phyloP scores from a whole-genome alignment of 2,113 vertebrate genomes.

The Chrysemys picta region DNA sequence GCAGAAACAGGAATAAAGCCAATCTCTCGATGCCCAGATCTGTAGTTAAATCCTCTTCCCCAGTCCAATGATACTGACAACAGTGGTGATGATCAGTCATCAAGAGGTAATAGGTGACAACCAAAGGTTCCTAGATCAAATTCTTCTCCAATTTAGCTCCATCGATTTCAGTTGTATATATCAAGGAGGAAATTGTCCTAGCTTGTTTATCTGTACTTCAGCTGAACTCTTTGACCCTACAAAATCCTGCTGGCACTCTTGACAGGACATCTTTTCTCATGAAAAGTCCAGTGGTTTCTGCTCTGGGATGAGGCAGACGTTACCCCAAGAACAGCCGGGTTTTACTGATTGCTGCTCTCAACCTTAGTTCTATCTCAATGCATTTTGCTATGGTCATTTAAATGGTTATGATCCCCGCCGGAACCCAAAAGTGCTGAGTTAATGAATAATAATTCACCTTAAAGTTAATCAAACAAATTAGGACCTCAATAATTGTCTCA shows the following conservation, averaged over 20 bases:
- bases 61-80: not conserved
- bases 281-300: slow-evolving; percentile 10
- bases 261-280: not conserved
- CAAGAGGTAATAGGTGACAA: not conserved
- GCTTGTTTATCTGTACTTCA: not conserved
- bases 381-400: slow-evolving; percentile 42
- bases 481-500: slow-evolving; percentile 33
- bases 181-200: not conserved
- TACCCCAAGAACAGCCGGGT: slow-evolving; percentile 8
- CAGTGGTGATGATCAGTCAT: rapidly evolving
- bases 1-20: rapidly evolving
- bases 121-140: not conserved
- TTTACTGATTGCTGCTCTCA: slow-evolving; percentile 59
- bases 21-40: not conserved
- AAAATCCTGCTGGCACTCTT: not conserved
- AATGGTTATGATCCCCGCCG: slow-evolving; percentile 23
- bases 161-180: not conserved
- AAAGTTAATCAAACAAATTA: slow-evolving; percentile 62
- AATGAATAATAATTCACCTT: slow-evolving; percentile 74
- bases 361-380: slow-evolving; percentile 54
- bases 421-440: slow-evolving; percentile 55
- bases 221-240: not conserved
- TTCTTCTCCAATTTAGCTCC: not conserved
- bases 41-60: rapidly evolving
- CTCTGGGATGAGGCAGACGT: slow-evolving; percentile 28